These are phyloP conservation scores for Salmo trutta DNA, from an alignment of 2,797 vertebrate genomes.

Conservation along the genomic window DNA sequence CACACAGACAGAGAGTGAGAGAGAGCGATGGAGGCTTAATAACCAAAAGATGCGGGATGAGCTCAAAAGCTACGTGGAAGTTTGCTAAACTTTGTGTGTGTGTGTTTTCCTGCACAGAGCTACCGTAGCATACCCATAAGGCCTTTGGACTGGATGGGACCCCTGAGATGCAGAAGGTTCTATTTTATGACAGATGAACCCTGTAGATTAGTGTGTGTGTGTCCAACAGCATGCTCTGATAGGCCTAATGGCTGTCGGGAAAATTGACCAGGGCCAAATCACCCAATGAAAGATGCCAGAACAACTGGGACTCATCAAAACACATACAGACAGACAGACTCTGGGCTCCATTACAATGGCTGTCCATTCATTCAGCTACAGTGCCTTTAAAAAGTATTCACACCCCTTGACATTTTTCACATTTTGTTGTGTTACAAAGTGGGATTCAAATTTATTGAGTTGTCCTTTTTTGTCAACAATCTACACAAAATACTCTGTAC, in stretches of 20 bases:
- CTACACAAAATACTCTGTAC: too few relatives aligned
- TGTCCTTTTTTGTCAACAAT: too few relatives aligned
- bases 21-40: background rate
- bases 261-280: background rate
- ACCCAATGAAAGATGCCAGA: too few relatives aligned
- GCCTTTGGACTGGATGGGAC: background rate
- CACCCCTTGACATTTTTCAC: background rate
- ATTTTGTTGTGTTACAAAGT: background rate
- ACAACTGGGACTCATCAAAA: background rate
- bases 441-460: too few relatives aligned
- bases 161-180: background rate
- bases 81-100: background rate
- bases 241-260: background rate
- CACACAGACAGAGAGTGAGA: background rate
- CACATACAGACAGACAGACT: background rate
- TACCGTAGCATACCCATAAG: background rate
- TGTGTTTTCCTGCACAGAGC: background rate
- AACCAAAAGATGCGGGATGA: background rate
- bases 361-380: background rate
- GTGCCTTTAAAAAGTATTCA: background rate
- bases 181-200: background rate
- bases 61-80: background rate
- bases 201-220: constrained; percentile 1
- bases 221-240: background rate
- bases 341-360: background rate